Evolutionary conservation across 2,888 invertebrate species (phyloP).

Genomic region (Rhogogaster chlorosoma): DNA sequence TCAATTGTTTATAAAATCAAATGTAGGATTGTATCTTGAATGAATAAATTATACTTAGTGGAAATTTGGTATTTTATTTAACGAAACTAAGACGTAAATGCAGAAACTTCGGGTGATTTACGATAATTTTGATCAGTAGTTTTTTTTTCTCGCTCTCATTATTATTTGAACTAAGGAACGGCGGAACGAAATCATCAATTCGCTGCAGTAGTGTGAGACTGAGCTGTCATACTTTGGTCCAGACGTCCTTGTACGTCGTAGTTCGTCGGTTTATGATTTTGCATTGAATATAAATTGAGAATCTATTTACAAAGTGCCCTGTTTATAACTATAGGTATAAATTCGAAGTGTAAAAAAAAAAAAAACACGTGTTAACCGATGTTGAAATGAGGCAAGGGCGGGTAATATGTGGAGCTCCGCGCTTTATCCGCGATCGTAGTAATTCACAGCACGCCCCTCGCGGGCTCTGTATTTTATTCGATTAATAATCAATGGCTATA

Average conservation of each 20-base stretch:
- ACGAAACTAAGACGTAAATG: not conserved
- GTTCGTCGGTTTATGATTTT: not conserved
- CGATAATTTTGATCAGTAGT: not conserved
- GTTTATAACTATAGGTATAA: not conserved
- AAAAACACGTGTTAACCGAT: slow-evolving; percentile 61
- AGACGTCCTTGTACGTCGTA: slow-evolving; percentile 31
- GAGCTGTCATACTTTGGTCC: slow-evolving; percentile 41
- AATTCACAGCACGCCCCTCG: slow-evolving; percentile 70
- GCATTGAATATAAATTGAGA: not conserved
- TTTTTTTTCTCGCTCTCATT: not conserved
- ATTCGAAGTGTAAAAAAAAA: not conserved
- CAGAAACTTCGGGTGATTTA: not conserved
- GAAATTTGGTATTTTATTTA: not conserved
- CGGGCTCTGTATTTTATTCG: slow-evolving; percentile 67
- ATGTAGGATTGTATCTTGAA: not conserved
- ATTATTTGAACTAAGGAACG: not conserved
- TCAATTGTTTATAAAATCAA: not conserved
- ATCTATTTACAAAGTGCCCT: not conserved
- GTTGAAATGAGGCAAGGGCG: slow-evolving; percentile 74
- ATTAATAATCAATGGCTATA: slow-evolving; percentile 87
- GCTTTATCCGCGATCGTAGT: slow-evolving; percentile 72
- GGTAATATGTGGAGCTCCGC: slow-evolving; percentile 75
- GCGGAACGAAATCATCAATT: not conserved
- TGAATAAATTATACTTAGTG: not conserved
- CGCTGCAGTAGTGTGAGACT: not conserved